These are phyloP conservation scores for Pholis gunnellus DNA, from an alignment of 2,113 vertebrate species.

Conservation along the genomic window DNA sequence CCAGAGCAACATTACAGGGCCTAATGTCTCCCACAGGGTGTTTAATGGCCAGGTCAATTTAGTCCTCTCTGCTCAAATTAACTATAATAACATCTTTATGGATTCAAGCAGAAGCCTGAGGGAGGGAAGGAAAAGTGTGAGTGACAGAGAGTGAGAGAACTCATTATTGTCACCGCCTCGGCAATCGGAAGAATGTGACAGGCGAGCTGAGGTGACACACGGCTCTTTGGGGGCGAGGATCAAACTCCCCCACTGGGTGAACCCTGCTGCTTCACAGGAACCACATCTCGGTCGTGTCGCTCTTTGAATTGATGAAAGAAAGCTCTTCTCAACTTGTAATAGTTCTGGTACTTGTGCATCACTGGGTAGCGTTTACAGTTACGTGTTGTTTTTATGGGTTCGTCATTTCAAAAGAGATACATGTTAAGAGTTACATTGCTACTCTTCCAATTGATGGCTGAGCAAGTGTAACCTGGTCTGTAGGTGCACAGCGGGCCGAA, in stretches of 20 bases:
- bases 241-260: constrained; percentile 20
- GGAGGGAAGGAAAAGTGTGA: constrained; percentile 11
- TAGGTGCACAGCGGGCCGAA: too few species aligned
- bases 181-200: constrained; percentile 33
- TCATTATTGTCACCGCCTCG: constrained; percentile 51
- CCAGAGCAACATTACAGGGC: constrained; percentile 16
- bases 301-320: constrained; percentile 1
- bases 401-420: not conserved
- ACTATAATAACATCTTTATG: constrained; percentile 47
- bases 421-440: not conserved
- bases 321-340: not conserved
- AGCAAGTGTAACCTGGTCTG: not conserved
- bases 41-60: constrained; percentile 52
- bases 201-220: constrained; percentile 38
- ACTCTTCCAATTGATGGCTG: not conserved
- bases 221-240: constrained; percentile 4
- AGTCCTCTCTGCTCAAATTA: constrained; percentile 29
- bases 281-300: constrained; percentile 28
- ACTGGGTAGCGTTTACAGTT: not conserved
- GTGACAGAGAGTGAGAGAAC: constrained; percentile 35
- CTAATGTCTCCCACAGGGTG: constrained; percentile 35
- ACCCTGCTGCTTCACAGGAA: constrained; percentile 32
- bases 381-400: not conserved
- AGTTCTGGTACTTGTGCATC: not conserved
- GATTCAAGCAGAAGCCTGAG: constrained; percentile 35